Evolutionary conservation across 1,140 invertebrate genomes (phyloP), one percentile per base, ranked within the genome.

Genomic region (Drosophila pachea): DNA sequence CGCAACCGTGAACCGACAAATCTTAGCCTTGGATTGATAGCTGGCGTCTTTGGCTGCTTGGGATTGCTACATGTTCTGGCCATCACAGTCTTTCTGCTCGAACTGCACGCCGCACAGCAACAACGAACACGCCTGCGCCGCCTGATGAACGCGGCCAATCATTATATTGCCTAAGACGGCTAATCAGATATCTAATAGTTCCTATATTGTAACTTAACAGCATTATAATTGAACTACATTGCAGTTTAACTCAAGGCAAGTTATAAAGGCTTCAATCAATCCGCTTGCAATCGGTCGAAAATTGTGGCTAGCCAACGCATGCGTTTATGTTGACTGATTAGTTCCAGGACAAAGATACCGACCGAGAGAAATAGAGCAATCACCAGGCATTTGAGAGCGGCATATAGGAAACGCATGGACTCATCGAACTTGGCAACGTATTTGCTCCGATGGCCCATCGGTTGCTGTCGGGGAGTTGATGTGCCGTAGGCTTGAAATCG

Each of bases 41-140:
- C 49, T 0, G 86, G 76, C n/a, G 35, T 88, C n/a, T 88, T 88
- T 32, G 14, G 43, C 14, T 36, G 58, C 33, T 74, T 69, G 1
- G 9, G 8, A 0, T 12, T 42, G 0, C 32, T 88, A 4, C 64
- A 84, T 7, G 8, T 74, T 0, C 11, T 88, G 4, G 73, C 83
- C 11, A n/a, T 47, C 14, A 6, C 64, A 0, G 45, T 88, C 7
- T 88, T 88, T 42, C 4, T 61, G 2, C 54, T 88, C 7, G 87
- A 88, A 14, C 6, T 62, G 1, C 31, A 14, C 42, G 4, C 59
- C 0, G 42, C 52, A 0, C 43, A 61, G 4, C 32, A 31, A 0
- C 50, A 48, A 0, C 50, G 56, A 6, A 35, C 11, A 0, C 63
- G 54, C 1, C 16, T 86, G 0, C 45, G 66, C 1, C 55, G 62